These are phyloP conservation scores for Rhinatrema bivittatum DNA, from an alignment of 2,797 vertebrate genomes.

Conservation along the genomic window DNA sequence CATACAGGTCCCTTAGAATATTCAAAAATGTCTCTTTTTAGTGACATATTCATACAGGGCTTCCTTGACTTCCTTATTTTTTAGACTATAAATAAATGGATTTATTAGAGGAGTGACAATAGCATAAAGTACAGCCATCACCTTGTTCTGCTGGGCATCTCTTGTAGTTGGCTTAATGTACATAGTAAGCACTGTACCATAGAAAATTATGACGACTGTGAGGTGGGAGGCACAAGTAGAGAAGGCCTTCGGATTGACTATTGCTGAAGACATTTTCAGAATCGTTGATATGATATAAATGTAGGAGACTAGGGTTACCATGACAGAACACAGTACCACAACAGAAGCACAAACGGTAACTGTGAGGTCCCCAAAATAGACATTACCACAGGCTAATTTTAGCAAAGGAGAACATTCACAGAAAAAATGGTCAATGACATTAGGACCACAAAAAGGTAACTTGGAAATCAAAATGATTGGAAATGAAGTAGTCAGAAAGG, in stretches of 20 bases:
- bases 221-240: conserved; percentile 22
- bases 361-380: conserved; percentile 17
- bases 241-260: conserved; percentile 11
- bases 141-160: conserved; percentile 19
- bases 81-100: conserved; percentile 23
- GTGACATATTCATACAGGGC: conserved; percentile 6
- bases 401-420: conserved; percentile 38
- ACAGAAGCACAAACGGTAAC: conserved; percentile 32
- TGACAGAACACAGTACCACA: conserved; percentile 32
- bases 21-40: neutral
- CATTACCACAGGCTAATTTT: conserved; percentile 36
- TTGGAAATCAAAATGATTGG: conserved; percentile 3
- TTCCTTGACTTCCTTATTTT: conserved; percentile 26
- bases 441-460: conserved; percentile 15
- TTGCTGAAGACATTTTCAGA: conserved; percentile 19
- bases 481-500: conserved; percentile 21
- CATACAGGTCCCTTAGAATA: no score
- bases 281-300: conserved; percentile 32
- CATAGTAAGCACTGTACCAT: neutral
- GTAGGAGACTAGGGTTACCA: conserved; percentile 36
- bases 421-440: conserved; percentile 30
- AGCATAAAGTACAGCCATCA: conserved; percentile 28
- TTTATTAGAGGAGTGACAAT: conserved; percentile 27
- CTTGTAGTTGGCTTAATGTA: conserved; percentile 18
- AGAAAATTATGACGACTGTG: conserved; percentile 10